Evolutionary conservation across 2,888 invertebrate genomes (phyloP), one percentile per base, ranked within the genome.

Genomic region (Tiliacea citrago): DNA sequence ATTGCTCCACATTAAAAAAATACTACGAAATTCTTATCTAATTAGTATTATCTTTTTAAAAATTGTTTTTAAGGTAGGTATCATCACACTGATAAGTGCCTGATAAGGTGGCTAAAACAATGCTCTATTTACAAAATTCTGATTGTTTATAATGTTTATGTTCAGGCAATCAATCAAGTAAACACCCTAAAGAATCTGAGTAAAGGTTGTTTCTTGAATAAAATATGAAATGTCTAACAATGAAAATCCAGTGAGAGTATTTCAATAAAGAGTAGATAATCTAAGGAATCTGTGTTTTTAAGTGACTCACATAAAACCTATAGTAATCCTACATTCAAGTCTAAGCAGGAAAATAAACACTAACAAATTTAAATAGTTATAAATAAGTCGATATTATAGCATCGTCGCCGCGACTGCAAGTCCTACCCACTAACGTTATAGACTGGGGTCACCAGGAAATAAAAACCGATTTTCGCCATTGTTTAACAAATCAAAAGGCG

Each of bases 401-500:
- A 71, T 72, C 72, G 76, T 70, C 75, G 74, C 68, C 78, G 77
- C 51, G 63, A 75, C 60, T 63, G 73, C 57, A 69, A 73, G 51
- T 60, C 29, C 79, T 79, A 65, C 77, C 75, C 72, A 79, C 84
- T 65, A 68, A 68, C 66, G 47, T 72, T 76, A 65, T 66, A 66
- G 47, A 42, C 81, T 85, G 77, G 82, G 85, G 85, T 73, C 87
- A 88, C 88, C 90, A 94, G 93, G 94, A 94, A 93, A 93, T 92
- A 83, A 83, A 88, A 87, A 81, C 86, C 77, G 80, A 92, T 92
- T 94, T 93, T 93, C 90, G 88, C 92, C 90, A 94, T 95, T 94
- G 94, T 94, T 90, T 94, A 90, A 86, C 86, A 85, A 90, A 90
- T 92, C 88, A 89, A 90, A 88, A 89, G 90, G 89, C 91, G 86